A percentile compares a stretch with the other conserved stretches of the same genome.
Evolutionary conservation across 2,888 invertebrate species (phyloP).

Genomic region (Drosophila mettleri): DNA sequence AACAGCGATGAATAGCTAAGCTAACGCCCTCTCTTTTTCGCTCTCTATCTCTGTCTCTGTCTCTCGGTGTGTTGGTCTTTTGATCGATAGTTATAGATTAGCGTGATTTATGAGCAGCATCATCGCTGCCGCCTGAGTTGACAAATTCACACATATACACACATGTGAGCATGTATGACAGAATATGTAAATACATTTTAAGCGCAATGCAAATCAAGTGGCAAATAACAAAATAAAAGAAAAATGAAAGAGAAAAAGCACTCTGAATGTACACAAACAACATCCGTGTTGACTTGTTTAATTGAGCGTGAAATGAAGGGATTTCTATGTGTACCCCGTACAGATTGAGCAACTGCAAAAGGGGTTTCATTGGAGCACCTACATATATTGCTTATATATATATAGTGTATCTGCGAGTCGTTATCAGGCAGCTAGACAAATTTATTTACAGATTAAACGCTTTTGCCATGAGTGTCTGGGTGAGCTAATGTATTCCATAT

Average conservation of each 20-base stretch:
- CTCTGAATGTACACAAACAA: conserved; percentile 42
- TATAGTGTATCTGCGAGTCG: background rate
- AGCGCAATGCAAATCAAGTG: conserved; percentile 72
- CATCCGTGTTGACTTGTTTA: conserved; percentile 65
- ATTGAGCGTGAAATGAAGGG: conserved; percentile 55
- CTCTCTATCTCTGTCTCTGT: background rate
- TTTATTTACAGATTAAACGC: background rate
- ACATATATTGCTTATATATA: background rate
- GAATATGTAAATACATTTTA: conserved; percentile 68
- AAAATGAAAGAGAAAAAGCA: conserved; percentile 38
- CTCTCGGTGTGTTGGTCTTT: conserved; percentile 42
- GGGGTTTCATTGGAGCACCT: background rate
- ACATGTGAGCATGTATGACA: background rate
- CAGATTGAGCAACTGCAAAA: background rate
- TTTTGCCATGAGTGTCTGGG: conserved; percentile 8
- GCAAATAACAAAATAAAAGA: conserved; percentile 60
- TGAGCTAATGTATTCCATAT: conserved; percentile 1
- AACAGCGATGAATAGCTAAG: conserved; percentile 36
- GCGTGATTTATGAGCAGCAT: conserved; percentile 70
- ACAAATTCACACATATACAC: conserved; percentile 36
- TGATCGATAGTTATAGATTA: conserved; percentile 80
- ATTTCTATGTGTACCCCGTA: conserved; percentile 20
- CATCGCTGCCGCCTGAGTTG: conserved; percentile 35
- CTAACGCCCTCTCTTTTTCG: background rate
- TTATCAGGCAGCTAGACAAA: background rate